phyloP scores from a whole-genome alignment of 2,113 vertebrate species.

The Heterochromis multidens region DNA sequence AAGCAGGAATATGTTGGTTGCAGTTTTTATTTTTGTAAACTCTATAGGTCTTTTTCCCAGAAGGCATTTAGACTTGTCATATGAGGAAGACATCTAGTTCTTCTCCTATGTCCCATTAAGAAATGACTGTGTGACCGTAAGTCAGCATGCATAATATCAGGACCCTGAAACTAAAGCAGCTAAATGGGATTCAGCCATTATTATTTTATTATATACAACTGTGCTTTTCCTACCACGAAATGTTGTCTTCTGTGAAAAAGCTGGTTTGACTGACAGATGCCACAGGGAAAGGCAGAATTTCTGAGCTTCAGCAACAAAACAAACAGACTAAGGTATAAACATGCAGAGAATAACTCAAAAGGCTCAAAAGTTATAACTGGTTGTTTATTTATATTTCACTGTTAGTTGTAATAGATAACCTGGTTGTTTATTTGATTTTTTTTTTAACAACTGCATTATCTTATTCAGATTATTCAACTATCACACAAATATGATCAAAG shows the following conservation, averaged over 20 bases:
- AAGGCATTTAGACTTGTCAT: neutral
- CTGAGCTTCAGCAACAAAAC: neutral
- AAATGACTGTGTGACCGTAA: neutral
- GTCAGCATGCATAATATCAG: neutral
- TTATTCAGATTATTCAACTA: neutral
- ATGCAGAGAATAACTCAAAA: neutral
- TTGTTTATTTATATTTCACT: neutral
- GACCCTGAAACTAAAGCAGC: neutral
- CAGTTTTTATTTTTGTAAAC: neutral
- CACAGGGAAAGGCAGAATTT: neutral
- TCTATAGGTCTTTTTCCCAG: neutral
- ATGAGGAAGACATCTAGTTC: neutral
- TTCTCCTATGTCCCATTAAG: neutral
- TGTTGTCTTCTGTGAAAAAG: neutral
- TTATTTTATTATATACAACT: neutral
- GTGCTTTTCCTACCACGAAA: neutral
- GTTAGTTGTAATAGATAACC: neutral
- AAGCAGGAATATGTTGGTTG: neutral
- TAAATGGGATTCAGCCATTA: neutral
- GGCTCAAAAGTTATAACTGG: neutral
- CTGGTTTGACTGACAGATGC: conserved; percentile 26
- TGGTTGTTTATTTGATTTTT: neutral
- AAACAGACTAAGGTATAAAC: neutral
- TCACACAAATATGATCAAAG: neutral
- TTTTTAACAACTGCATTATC: neutral